phyloP scores from a whole-genome alignment of 2,797 vertebrate species.

The Brotula barbata region DNA sequence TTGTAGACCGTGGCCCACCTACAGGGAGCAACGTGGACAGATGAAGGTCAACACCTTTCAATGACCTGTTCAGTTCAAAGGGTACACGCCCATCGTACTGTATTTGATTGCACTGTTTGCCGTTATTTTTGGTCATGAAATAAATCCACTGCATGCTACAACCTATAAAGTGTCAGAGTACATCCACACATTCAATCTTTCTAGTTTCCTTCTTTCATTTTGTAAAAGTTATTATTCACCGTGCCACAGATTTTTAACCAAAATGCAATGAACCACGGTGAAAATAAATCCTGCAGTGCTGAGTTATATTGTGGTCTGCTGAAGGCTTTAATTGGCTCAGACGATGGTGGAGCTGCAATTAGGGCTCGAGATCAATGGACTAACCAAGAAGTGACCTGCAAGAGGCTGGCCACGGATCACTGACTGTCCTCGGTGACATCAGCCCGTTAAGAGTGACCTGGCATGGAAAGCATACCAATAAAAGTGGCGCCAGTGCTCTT shows the following conservation, averaged over 20 bases:
- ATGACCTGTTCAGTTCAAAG: background rate
- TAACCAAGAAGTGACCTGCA: conserved; percentile 53
- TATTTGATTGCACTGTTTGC: conserved; percentile 11
- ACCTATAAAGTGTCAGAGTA: no score
- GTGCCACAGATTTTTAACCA: conserved; percentile 30
- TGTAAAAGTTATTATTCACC: conserved; percentile 51
- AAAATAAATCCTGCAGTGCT: conserved; percentile 43
- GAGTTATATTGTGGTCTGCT: conserved; percentile 8
- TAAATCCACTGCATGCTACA: no score
- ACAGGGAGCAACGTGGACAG: conserved; percentile 36
- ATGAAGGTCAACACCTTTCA: background rate
- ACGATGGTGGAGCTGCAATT: no score
- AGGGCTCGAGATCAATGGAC: no score
- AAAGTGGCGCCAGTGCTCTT: conserved; percentile 62
- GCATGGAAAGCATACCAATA: conserved; percentile 60
- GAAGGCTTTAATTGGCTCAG: conserved; percentile 57
- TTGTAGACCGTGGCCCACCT: conserved; percentile 89
- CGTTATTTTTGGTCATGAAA: conserved; percentile 38
- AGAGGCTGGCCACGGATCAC: conserved; percentile 59
- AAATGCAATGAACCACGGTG: conserved; percentile 34
- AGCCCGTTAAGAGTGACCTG: conserved; percentile 66
- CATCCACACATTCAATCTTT: conserved; percentile 50
- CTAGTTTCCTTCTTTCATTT: conserved; percentile 38
- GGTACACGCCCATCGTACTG: background rate
- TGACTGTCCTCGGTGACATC: conserved; percentile 57